Conservation (phyloP, 2,888 invertebrate genomes). For the Sepioteuthis lessoniana region DNA sequence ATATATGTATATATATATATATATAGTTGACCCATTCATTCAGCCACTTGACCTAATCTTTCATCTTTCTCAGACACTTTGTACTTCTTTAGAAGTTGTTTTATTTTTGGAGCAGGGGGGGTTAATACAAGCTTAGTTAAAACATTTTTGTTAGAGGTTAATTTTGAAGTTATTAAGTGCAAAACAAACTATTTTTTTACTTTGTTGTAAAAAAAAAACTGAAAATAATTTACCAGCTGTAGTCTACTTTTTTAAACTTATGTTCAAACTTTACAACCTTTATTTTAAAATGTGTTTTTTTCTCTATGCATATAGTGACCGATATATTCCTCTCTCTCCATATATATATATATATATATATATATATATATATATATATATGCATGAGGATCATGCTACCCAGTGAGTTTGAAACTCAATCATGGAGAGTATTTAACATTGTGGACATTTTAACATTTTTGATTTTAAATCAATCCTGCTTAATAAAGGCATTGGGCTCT, state of each 20-base stretch:
- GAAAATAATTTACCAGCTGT: background rate
- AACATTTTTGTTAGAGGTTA: background rate
- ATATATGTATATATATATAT: background rate
- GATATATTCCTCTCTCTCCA: too few relatives aligned
- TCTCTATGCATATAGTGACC: background rate
- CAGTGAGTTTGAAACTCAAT: too few relatives aligned
- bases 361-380: too few relatives aligned
- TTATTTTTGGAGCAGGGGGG: background rate
- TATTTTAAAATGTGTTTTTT: background rate
- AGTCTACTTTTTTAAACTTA: background rate
- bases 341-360: too few relatives aligned
- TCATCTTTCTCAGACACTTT: conserved; percentile 33
- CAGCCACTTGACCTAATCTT: background rate
- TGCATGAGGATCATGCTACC: too few relatives aligned
- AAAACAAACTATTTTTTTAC: background rate
- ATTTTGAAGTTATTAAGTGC: background rate
- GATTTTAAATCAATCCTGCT: too few relatives aligned
- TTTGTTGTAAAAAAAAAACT: background rate
- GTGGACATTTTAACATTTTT: too few relatives aligned
- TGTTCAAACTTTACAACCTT: background rate
- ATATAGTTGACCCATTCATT: background rate
- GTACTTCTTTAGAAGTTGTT: background rate
- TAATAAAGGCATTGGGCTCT: too few relatives aligned
- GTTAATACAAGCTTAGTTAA: background rate
- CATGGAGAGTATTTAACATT: too few relatives aligned